phyloP scores from a whole-genome alignment of 2,797 vertebrate species.

The Potorous gilbertii region DNA sequence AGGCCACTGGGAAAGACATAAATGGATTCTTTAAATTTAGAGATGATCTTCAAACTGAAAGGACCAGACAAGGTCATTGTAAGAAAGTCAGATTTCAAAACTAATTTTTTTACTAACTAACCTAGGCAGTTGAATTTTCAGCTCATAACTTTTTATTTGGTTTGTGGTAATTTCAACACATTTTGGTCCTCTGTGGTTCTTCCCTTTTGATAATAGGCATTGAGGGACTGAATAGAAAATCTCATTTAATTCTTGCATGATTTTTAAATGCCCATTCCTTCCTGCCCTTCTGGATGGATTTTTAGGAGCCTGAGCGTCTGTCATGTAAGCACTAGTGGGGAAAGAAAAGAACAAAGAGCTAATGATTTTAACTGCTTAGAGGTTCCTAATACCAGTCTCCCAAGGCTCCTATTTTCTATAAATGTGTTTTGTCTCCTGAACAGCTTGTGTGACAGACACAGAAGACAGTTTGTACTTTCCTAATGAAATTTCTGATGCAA shows the following conservation, averaged over 20 bases:
- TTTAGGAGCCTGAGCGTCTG: slow-evolving; percentile 62
- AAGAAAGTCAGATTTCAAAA: neutral
- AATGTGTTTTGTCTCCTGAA: slow-evolving; percentile 43
- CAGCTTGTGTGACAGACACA: slow-evolving; percentile 67
- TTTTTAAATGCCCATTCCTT: slow-evolving; percentile 57
- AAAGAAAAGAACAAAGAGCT: slow-evolving; percentile 63
- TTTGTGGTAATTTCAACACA: slow-evolving; percentile 7
- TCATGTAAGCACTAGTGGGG: slow-evolving; percentile 56
- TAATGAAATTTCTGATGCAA: slow-evolving; percentile 52
- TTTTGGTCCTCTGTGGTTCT: neutral
- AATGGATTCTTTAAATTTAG: neutral
- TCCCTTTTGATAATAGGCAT: slow-evolving; percentile 33
- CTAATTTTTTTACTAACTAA: neutral
- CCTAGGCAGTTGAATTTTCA: neutral
- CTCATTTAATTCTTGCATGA: slow-evolving; percentile 52
- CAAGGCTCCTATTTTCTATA: slow-evolving; percentile 49
- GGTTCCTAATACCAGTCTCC: slow-evolving; percentile 40
- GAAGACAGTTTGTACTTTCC: slow-evolving; percentile 50
- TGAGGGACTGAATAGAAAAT: slow-evolving; percentile 60
- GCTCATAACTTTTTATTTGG: slow-evolving; percentile 32
- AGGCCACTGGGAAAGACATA: neutral
- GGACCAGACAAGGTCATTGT: neutral
- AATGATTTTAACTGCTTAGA: slow-evolving; percentile 74
- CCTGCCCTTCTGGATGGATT: slow-evolving; percentile 48
- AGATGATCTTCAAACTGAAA: neutral